phyloP scores from a whole-genome alignment of 2,797 vertebrate genomes.

The Ataeniobius toweri region DNA sequence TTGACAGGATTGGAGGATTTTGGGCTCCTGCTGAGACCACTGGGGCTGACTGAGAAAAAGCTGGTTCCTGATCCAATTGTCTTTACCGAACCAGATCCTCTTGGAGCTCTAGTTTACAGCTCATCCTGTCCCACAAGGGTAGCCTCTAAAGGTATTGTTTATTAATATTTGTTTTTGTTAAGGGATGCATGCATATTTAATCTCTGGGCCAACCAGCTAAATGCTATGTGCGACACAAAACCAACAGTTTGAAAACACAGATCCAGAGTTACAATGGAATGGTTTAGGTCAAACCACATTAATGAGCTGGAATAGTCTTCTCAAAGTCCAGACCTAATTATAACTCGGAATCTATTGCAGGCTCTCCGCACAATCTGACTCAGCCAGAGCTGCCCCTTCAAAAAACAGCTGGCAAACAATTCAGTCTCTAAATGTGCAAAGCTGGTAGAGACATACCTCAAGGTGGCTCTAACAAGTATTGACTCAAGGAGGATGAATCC shows the following conservation, averaged over 20 bases:
- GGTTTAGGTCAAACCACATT: too few relatives aligned
- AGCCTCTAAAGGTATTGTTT: slow-evolving; percentile 54
- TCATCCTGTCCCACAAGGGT: slow-evolving; percentile 46
- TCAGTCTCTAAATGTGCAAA: background rate
- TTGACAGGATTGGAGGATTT: slow-evolving; percentile 85
- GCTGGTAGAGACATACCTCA: background rate
- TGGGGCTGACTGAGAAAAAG: slow-evolving; percentile 84
- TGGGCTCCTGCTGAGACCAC: slow-evolving; percentile 77
- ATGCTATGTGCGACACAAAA: too few relatives aligned
- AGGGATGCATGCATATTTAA: background rate
- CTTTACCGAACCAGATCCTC: slow-evolving; percentile 82
- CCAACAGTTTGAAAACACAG: background rate
- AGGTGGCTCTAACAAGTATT: background rate
- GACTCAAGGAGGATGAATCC: background rate
- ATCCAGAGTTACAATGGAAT: background rate
- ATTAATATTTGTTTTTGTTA: background rate
- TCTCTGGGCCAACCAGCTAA: background rate
- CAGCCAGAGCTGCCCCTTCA: background rate
- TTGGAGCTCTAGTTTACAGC: slow-evolving; percentile 76
- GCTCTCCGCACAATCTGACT: too few relatives aligned
- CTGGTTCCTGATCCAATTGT: slow-evolving; percentile 81
- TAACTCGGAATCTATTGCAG: too few relatives aligned
- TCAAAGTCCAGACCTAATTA: too few relatives aligned
- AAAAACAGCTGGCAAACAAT: background rate
- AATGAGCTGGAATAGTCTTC: too few relatives aligned